A percentile compares a stretch with the other conserved stretches of the same genome.
These are phyloP conservation scores for Tachycineta bicolor DNA, from an alignment of 2,113 vertebrate genomes.

Conservation along the genomic window DNA sequence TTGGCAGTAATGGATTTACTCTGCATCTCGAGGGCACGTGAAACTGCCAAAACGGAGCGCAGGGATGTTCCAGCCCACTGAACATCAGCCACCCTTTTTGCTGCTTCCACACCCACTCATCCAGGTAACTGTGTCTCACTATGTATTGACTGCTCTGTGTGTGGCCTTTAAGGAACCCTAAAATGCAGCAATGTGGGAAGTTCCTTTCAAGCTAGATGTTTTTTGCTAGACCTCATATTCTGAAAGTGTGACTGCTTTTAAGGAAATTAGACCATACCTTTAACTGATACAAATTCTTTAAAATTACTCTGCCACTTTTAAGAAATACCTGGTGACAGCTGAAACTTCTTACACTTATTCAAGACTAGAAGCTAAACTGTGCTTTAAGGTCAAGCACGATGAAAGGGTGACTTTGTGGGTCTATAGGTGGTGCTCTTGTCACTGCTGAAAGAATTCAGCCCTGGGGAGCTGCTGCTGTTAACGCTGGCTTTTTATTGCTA, in stretches of 20 bases:
- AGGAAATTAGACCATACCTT: background rate
- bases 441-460: background rate
- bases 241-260: background rate
- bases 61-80: background rate
- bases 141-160: rapidly evolving
- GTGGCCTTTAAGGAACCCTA: background rate
- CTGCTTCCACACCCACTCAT: background rate
- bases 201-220: background rate
- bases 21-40: rapidly evolving
- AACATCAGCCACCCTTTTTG: background rate
- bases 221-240: background rate
- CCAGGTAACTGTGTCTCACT: background rate
- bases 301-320: background rate
- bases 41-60: background rate
- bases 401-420: background rate
- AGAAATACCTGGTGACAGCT: background rate
- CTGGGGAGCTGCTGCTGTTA: background rate
- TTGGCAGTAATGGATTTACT: background rate
- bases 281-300: background rate
- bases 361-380: background rate
- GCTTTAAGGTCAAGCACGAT: background rate
- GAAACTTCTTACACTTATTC: background rate
- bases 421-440: slow-evolving; percentile 64
- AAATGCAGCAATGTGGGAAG: background rate
- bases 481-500: background rate